Conservation (phyloP, 1,140 invertebrate genomes). For the Melanaphis sacchari region DNA sequence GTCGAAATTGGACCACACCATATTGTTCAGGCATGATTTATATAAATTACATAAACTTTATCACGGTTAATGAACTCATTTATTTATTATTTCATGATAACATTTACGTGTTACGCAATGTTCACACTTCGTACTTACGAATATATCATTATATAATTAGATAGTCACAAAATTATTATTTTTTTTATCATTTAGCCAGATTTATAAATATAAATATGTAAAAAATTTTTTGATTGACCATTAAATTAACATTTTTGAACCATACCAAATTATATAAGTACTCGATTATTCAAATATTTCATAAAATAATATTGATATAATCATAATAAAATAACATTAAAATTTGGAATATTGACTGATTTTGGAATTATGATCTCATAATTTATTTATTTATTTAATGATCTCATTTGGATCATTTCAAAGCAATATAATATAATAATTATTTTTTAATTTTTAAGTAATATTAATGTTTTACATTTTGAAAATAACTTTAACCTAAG, state of each 20-base stretch:
- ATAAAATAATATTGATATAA: neutral
- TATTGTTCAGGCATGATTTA: neutral
- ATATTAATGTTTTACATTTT: no score
- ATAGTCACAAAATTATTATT: neutral
- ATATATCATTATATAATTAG: neutral
- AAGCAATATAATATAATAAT: no score
- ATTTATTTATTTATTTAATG: no score
- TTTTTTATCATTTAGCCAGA: neutral
- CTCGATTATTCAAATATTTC: neutral
- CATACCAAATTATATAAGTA: no score
- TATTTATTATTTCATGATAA: neutral
- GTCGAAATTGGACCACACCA: neutral
- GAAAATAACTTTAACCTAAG: no score
- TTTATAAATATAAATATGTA: neutral
- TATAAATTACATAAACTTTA: neutral
- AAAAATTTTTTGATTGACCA: neutral
- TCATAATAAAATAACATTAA: neutral
- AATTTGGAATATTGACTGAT: neutral
- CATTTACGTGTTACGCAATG: neutral
- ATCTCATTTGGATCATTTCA: no score
- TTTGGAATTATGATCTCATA: no score
- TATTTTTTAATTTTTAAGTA: no score
- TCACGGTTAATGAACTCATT: neutral
- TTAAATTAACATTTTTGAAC: no score
- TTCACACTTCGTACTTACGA: neutral